Conservation (phyloP, 2,797 vertebrate species). For the Manis pentadactyla region DNA sequence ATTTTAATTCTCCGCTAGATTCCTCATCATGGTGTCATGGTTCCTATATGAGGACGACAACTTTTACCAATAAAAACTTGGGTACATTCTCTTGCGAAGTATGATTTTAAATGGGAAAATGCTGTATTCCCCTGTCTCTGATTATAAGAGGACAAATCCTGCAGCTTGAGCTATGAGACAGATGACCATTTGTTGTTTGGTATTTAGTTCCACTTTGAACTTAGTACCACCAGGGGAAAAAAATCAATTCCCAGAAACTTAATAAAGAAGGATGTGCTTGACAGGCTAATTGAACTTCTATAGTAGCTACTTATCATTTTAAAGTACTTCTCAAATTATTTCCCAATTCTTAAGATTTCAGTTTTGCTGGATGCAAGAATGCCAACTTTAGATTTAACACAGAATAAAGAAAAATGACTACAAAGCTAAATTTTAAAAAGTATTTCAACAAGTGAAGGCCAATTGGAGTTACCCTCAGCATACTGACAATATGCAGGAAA, state of each 20-base stretch:
- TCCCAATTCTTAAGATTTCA: not conserved
- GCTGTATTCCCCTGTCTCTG: not conserved
- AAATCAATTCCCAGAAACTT: not conserved
- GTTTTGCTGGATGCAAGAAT: not conserved
- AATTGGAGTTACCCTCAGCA: not conserved
- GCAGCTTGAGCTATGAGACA: not conserved
- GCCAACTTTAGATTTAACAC: not conserved
- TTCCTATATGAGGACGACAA: not conserved
- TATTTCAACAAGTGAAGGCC: not conserved
- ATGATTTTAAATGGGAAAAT: not conserved
- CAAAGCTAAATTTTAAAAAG: not conserved
- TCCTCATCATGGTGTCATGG: not conserved
- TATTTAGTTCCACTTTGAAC: not conserved
- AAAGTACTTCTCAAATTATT: not conserved
- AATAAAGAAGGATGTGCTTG: not conserved
- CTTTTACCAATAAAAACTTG: not conserved
- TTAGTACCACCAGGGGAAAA: not conserved
- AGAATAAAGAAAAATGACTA: slow-evolving; percentile 9
- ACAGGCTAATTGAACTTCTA: not conserved
- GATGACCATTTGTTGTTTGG: not conserved
- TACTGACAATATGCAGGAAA: not conserved
- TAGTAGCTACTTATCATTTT: not conserved
- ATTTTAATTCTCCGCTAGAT: not conserved
- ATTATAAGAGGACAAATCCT: not conserved
- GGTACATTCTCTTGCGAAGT: not conserved